Base-by-base conservation (phyloP, 2,888 invertebrate species). In the Helleia helle region DNA sequence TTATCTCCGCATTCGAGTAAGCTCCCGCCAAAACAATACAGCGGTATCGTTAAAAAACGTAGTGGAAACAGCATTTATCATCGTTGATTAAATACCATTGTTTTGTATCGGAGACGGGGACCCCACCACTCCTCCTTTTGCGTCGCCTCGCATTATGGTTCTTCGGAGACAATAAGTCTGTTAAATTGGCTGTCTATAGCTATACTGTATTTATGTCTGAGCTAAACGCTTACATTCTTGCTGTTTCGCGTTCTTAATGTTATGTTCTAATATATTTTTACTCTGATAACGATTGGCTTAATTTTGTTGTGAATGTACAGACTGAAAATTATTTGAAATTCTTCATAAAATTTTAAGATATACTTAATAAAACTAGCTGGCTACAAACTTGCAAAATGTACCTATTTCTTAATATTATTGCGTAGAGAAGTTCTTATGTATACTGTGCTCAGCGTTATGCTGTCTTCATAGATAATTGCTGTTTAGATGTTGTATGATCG, bases 81-180 rank as follows among this genome's bases (percentile, higher is more conserved):
- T 83, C 80, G 74, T 75, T 83, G 84, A 83, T 84, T 84, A 84
- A 84, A 84, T 84, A 81, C 81, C 83, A 81, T 83, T 83, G 84
- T 83, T 81, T 84, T 80, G 81, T 81, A 79, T 76, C 75, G 75
- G 66, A 71, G 65, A 65, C 69, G 74, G 69, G 74, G 48, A 71
- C 72, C 65, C 76, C 73, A 52, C 45, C 49, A 52, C 56, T 72
- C 71, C 57, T 80, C 68, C 62, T 81, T 81, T 83, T 83, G 71
- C 68, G 60, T 67, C 67, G 73, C 76, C 73, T 72, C 70, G 80
- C 74, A 77, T 80, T 81, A 75, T 81, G 75, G 64, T 63, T 61
- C 53, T 63, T 56, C 68, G 80, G 83, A 83, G 83, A 81, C 83
- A 81, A 83, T 83, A 83, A 80, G 83, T 83, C 83, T 84, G 83